Base-by-base conservation (phyloP, 2,888 invertebrate species). In the Orthonychiurus folsomi region DNA sequence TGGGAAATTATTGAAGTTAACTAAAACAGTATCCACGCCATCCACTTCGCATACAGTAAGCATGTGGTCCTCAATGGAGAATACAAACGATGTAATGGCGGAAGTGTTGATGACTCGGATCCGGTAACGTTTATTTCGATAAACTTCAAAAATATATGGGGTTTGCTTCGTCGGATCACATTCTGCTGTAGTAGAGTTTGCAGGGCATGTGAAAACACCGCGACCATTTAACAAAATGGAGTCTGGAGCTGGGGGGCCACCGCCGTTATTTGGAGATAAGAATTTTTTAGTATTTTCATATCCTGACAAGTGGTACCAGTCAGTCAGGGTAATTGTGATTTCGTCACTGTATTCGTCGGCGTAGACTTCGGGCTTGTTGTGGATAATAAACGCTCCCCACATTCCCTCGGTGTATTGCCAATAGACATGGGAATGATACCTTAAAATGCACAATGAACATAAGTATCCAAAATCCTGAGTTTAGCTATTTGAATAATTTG, bases 331-430 rank as follows among this genome's bases (percentile, higher is more conserved):
- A 0, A 69, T 47, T 0, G 66, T 50, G 1, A 70, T 25, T n/a
- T 70, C 68, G 0, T 63, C 67, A 26, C 63, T 66, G 23, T 47
- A 21, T 3, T 52, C 52, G 18, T 5, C 1, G n/a, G 63, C 58
- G 1, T 54, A 37, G 47, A 65, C 67, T 5, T 55, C 56, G 2
- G 23, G 47, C 5, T n/a, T 52, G 52, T 52, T 52, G 0, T 52
- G 23, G 2, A 69, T 53, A 1, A 69, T 63, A 15, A 69, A 1
- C 1, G 63, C 53, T 3, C 69, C 69, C 65, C 65, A 69, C 5
- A 66, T 53, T 15, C 69, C 69, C 52, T 66, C 67, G 5, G 66
- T 66, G 59, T 69, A 69, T 28, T 69, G 69, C 25, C 58, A 61
- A 18, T 60, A 57, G 1, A 59, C 60, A 56, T 69, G 69, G 18